A percentile compares a stretch with the other conserved stretches of the same genome.
Evolutionary conservation across 2,113 vertebrate genomes (phyloP).

Genomic region (Mustela nigripes): DNA sequence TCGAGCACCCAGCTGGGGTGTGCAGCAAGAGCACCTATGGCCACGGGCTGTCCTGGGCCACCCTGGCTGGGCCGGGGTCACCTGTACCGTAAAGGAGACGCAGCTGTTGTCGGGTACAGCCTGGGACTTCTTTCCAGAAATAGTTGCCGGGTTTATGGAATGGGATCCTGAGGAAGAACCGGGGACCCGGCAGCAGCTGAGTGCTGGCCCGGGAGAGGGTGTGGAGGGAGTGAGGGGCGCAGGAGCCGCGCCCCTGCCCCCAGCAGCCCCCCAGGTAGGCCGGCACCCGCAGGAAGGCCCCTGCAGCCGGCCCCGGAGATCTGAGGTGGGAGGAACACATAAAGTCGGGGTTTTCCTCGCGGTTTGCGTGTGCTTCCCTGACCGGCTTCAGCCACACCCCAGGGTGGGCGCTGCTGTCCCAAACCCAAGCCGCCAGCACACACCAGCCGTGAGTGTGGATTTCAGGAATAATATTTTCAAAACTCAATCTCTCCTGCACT

Average conservation of each 20-base stretch:
- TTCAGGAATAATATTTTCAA: conserved; percentile 70
- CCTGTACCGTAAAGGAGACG: conserved; percentile 44
- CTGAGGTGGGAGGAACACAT: fast-evolving
- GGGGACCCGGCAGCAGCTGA: not conserved
- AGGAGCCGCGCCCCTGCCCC: not conserved
- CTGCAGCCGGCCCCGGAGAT: fast-evolving
- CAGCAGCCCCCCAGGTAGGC: not conserved
- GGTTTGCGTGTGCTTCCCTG: not conserved
- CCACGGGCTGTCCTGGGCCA: not conserved
- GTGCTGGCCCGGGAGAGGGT: not conserved
- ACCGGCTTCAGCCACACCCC: not conserved
- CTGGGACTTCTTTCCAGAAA: conserved; percentile 13
- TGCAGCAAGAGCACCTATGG: not conserved
- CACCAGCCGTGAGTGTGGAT: not conserved
- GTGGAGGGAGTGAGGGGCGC: not conserved
- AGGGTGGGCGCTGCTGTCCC: not conserved
- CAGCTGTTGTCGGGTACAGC: not conserved
- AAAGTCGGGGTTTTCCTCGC: not conserved
- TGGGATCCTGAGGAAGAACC: not conserved
- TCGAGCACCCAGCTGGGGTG: not conserved
- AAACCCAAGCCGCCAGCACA: not conserved
- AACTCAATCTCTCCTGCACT: conserved; percentile 41
- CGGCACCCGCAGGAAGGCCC: too few species aligned
- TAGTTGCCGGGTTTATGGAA: not conserved
- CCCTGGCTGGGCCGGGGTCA: conserved; percentile 49